Base-by-base conservation (phyloP, 2,113 vertebrate species). In the Pheucticus melanocephalus region DNA sequence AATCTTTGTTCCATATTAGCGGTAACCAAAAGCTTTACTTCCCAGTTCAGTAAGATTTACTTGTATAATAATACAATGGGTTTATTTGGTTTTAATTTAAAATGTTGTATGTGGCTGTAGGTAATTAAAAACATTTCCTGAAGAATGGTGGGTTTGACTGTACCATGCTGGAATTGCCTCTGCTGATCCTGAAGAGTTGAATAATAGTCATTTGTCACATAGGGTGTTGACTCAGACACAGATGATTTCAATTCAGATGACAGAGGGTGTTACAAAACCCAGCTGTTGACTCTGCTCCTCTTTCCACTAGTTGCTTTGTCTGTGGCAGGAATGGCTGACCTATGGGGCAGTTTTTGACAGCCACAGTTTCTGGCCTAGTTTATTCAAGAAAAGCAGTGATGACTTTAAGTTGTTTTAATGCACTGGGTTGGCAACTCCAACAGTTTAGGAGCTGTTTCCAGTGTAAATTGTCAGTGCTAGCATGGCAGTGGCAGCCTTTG, bases 241-340 rank as follows among this genome's bases (percentile, higher is more conserved):
- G 37, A 77, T 83, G 63, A 90, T 56, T 42, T 95, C 88, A 83
- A 50, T 94, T 92, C 63, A 77, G 54, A 92, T 73, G 79, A 76
- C 66, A 83, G 82, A 85, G 82, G 17, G 70, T 76, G 71, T 90
- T 93, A 81, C 63, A 70, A 86, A 94, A 59, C 59, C n/a, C 90
- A 76, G 71, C 85, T 93, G 47, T 91, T 82, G 35, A 35, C 51
- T 57, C 59, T 92, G 82, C 27, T 87, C 5, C 20, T 30, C 82
- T 47, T 86, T 80, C 54, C 42, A 45, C 50, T 42, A 37, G 12
- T 77, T 80, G 31, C n/a, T 82, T 79, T 76, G 40, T 79, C 57
- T 80, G 37, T 13, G 7, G 37, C n/a, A 30, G 40, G 40, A 61
- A 64, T 68, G 31, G 53, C 48, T 39, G 71, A 72, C 31, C 66